A percentile compares a stretch with the other conserved stretches of the same genome.
phyloP scores from a whole-genome alignment of 2,797 vertebrate species.

The Sternarchorhynchus goeldii region DNA sequence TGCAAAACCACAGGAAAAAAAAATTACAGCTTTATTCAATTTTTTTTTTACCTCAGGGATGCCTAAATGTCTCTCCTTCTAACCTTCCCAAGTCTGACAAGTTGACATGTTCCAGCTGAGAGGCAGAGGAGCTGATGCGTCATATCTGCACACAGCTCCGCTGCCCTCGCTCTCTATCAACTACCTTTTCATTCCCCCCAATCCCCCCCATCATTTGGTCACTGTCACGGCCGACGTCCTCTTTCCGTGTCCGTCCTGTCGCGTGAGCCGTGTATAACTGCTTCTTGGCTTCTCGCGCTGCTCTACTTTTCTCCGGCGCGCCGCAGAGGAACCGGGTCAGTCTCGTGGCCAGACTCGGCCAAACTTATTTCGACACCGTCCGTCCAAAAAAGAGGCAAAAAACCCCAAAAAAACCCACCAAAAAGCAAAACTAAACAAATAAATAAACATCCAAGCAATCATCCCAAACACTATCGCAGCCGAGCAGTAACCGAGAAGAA shows the following conservation, averaged over 20 bases:
- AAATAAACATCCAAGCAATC: no score
- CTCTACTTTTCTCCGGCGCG: slow-evolving; percentile 9
- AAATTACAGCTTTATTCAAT: neutral
- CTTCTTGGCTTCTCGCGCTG: neutral
- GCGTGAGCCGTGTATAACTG: neutral
- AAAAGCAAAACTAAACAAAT: neutral
- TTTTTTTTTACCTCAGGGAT: neutral
- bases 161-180: neutral
- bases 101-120: neutral
- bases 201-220: slow-evolving; percentile 62
- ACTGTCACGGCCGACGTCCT: slow-evolving; percentile 51
- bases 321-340: slow-evolving; percentile 44
- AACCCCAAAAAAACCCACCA: no score
- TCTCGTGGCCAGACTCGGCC: neutral
- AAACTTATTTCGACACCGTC: neutral
- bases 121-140: slow-evolving; percentile 34
- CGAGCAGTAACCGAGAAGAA: neutral
- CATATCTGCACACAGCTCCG: slow-evolving; percentile 30
- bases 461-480: slow-evolving; percentile 4
- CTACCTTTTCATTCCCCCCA: neutral
- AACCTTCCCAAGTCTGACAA: neutral
- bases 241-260: slow-evolving; percentile 48
- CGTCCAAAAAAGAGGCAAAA: neutral
- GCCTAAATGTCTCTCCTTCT: neutral
- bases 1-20: neutral